phyloP scores from a whole-genome alignment of 1,140 invertebrate genomes.

The Leptinotarsa undecemlineata region DNA sequence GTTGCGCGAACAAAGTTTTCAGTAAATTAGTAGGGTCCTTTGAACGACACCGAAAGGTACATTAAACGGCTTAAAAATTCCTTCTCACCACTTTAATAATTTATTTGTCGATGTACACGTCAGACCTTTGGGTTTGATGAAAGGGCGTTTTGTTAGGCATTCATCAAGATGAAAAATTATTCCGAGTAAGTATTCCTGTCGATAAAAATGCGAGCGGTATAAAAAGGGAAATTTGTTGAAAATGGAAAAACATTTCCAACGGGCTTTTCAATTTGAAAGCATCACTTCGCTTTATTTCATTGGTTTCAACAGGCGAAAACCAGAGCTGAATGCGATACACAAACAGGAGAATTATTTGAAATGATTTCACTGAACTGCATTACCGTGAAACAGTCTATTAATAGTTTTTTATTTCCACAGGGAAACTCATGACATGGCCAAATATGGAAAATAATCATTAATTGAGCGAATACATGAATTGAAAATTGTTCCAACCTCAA shows the following conservation, averaged over 20 bases:
- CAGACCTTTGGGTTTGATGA: neutral
- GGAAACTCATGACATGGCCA: too few species aligned
- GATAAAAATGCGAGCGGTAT: neutral
- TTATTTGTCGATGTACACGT: neutral
- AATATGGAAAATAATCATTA: too few species aligned
- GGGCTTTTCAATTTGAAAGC: neutral
- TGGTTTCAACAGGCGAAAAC: too few species aligned
- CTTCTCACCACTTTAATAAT: neutral
- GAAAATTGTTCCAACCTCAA: too few species aligned
- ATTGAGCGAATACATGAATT: too few species aligned
- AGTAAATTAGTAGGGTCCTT: neutral
- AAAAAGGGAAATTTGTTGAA: neutral
- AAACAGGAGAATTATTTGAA: too few species aligned
- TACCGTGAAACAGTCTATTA: too few species aligned
- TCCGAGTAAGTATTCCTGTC: slow-evolving; percentile 5
- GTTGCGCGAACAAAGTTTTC: neutral
- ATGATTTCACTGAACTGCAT: too few species aligned
- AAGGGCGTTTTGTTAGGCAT: neutral
- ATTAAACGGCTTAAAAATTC: slow-evolving; percentile 2
- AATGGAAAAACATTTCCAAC: neutral
- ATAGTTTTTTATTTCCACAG: too few species aligned
- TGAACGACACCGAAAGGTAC: slow-evolving; percentile 2
- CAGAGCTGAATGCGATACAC: too few species aligned
- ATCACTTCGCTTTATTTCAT: neutral
- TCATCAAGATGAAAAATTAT: neutral